Conservation (phyloP, 2,113 vertebrate species). For the Oxyruncus cristatus region DNA sequence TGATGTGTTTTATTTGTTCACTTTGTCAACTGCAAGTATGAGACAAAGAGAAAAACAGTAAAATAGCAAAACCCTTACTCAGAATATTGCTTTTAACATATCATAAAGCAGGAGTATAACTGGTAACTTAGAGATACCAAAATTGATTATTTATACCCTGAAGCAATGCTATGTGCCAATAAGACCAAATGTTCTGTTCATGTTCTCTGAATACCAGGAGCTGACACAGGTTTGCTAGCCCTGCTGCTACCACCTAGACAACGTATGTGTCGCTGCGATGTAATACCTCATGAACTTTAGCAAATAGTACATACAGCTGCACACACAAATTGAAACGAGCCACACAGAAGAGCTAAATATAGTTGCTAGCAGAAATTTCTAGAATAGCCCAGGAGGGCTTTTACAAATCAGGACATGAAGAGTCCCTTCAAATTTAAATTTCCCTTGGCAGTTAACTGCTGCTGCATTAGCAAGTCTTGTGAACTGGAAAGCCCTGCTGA, state of each 20-base stretch:
- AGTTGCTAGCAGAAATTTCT: conserved; percentile 38
- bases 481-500: conserved; percentile 35
- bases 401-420: conserved; percentile 41
- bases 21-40: not conserved
- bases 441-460: conserved; percentile 18
- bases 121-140: not conserved
- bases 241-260: not conserved
- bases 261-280: not conserved
- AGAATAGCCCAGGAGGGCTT: not conserved
- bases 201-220: not conserved
- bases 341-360: not conserved
- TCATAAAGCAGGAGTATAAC: not conserved
- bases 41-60: not conserved
- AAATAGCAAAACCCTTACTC: not conserved
- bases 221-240: conserved; percentile 16
- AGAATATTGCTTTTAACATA: not conserved
- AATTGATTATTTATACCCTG: not conserved
- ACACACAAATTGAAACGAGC: not conserved
- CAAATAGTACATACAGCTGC: not conserved
- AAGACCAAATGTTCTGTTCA: not conserved
- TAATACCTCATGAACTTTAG: not conserved
- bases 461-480: conserved; percentile 28
- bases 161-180: conserved; percentile 5
- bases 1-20: not conserved
- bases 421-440: conserved; percentile 56